Base-by-base conservation (phyloP, 2,797 vertebrate species). In the Tympanoctomys barrerae region DNA sequence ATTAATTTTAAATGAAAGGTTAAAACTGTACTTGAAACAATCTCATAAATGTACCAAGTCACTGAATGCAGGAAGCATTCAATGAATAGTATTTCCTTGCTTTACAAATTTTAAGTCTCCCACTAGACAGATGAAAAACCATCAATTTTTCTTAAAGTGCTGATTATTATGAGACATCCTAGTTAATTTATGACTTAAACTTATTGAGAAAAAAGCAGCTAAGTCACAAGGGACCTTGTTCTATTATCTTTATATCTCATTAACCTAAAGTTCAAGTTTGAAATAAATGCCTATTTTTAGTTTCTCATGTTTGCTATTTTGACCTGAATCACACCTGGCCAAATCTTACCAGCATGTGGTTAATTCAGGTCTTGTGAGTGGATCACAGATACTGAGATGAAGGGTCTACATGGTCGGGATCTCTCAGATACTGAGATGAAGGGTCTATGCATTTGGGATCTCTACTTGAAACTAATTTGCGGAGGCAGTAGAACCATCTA, bases 21-120 rank as follows among this genome's bases (percentile, higher is more conserved):
- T 89, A n/a, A 71, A 87, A 94, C 73, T 83, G 18, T 1, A 31
- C 39, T 89, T 87, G 42, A 94, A 77, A 90, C 9, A 77, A 1
- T 66, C 28, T 93, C 33, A 52, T 42, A 91, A 86, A 78, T 75
- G n/a, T 12, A 87, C 12, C 2, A 82, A 33, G 31, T 81, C 68
- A 89, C 39, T 64, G 39, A 71, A 54, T 59, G 75, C n/a, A 78
- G 64, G 12, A 89, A 92, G 19, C 0, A 46, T 33, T 10, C 13
- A 68, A 57, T 2, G 39, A 66, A 59, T 70, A 39, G 2, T 39
- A 66, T 49, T 79, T 33, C 3, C 83, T 91, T 89, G 19, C 39
- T 64, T 94, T 88, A 93, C 0, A 91, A 77, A 24, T 78, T 61
- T 86, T 79, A 75, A 7, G 28, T 88, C 36, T 70, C 33, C 18